Conservation (phyloP, 2,888 invertebrate genomes). For the Patella caerulea region DNA sequence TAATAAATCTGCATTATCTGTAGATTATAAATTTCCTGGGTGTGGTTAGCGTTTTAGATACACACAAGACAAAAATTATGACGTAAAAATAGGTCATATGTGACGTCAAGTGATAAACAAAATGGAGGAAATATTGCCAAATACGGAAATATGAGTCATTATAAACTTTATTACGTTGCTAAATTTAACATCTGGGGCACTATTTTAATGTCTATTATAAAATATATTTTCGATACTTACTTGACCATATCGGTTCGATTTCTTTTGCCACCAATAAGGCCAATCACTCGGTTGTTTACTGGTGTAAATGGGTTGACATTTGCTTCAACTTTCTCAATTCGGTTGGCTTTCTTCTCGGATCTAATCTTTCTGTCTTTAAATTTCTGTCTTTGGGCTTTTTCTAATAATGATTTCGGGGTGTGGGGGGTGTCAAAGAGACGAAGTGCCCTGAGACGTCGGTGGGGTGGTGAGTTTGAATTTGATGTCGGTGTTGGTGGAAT, state of each 20-base stretch:
- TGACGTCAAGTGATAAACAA: not conserved
- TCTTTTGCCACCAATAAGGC: constrained; percentile 79
- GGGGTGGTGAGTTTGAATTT: constrained; percentile 73
- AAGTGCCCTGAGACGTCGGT: constrained; percentile 69
- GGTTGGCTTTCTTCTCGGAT: constrained; percentile 6
- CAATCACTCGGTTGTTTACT: constrained; percentile 69
- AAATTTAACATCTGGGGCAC: too few relatives aligned
- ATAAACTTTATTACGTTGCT: not conserved
- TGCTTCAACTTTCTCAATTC: constrained; percentile 46
- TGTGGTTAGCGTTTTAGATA: too few relatives aligned
- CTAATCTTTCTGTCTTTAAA: constrained; percentile 22
- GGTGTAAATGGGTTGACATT: constrained; percentile 86
- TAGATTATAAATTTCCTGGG: too few relatives aligned
- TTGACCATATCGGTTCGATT: constrained; percentile 75
- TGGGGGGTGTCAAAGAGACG: constrained; percentile 88
- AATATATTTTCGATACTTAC: constrained; percentile 30
- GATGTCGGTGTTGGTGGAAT: constrained; percentile 39
- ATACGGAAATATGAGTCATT: not conserved
- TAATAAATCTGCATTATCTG: too few relatives aligned
- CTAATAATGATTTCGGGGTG: constrained; percentile 86
- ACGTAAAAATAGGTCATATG: too few relatives aligned
- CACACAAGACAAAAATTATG: too few relatives aligned
- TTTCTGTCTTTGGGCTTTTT: constrained; percentile 73
- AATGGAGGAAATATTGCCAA: not conserved
- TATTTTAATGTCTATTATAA: not conserved